Conservation (phyloP, 2,888 invertebrate genomes). For the Drosophila lacicola region DNA sequence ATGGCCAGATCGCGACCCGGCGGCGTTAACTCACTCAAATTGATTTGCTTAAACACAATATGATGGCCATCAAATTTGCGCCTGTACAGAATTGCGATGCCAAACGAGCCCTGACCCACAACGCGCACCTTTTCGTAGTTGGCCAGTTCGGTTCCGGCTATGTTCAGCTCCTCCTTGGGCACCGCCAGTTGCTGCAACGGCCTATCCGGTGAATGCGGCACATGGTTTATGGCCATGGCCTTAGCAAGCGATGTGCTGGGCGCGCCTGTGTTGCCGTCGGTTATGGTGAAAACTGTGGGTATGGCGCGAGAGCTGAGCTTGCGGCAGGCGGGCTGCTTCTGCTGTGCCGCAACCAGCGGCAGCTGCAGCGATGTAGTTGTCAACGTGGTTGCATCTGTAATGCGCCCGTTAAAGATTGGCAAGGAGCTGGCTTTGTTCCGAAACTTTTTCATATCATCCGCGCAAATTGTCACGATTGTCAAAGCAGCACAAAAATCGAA, state of each 20-base stretch:
- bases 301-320: conserved; percentile 45
- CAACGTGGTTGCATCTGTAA: conserved; percentile 79
- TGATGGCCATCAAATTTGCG: conserved; percentile 88
- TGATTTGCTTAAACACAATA: conserved; percentile 91
- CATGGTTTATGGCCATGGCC: conserved; percentile 61
- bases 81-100: conserved; percentile 89
- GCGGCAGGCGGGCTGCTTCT: conserved; percentile 36
- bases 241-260: conserved; percentile 53
- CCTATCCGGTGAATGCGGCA: conserved; percentile 15
- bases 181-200: conserved; percentile 52
- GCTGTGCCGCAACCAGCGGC: conserved; percentile 38
- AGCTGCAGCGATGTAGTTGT: conserved; percentile 71
- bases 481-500: conserved; percentile 26
- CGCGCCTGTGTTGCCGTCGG: conserved; percentile 56
- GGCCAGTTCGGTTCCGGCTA: conserved; percentile 78
- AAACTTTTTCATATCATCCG: conserved; percentile 78
- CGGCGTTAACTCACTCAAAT: conserved; percentile 89
- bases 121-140: conserved; percentile 84
- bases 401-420: conserved; percentile 83
- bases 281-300: conserved; percentile 79
- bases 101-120: conserved; percentile 88
- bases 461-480: background rate
- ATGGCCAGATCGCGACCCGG: conserved; percentile 89
- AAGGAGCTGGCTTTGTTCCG: conserved; percentile 83
- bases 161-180: conserved; percentile 46